A percentile compares a stretch with the other conserved stretches of the same genome.
phyloP scores from a whole-genome alignment of 2,888 invertebrate genomes.

The Drosophila robusta region DNA sequence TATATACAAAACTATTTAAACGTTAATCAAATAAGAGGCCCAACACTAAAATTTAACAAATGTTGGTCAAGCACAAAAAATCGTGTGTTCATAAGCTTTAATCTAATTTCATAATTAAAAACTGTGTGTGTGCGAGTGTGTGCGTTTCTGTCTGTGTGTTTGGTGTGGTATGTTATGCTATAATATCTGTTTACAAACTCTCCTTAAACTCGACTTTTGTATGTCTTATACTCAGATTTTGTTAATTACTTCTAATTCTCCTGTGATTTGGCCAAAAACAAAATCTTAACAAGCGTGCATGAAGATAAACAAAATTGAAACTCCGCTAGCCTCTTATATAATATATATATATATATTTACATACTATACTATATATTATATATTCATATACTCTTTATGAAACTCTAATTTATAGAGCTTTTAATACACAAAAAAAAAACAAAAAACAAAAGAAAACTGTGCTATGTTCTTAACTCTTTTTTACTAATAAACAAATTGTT shows the following conservation, averaged over 20 bases:
- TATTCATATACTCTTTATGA: slow-evolving; percentile 37
- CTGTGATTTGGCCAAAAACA: slow-evolving; percentile 64
- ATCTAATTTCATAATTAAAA: slow-evolving; percentile 26
- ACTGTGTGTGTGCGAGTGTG: slow-evolving; percentile 9
- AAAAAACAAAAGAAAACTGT: slow-evolving; percentile 33
- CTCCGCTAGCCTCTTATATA: slow-evolving; percentile 39
- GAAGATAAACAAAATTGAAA: slow-evolving; percentile 14
- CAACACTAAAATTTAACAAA: slow-evolving; percentile 13
- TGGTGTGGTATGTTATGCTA: slow-evolving; percentile 14
- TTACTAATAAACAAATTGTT: slow-evolving; percentile 51
- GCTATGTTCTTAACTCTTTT: slow-evolving; percentile 61
- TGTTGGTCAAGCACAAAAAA: slow-evolving; percentile 39
- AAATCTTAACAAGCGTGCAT: slow-evolving; percentile 50
- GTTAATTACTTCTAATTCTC: slow-evolving; percentile 59
- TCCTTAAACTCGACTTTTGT: slow-evolving; percentile 26
- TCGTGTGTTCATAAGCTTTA: slow-evolving; percentile 57
- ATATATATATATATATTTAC: slow-evolving; percentile 32
- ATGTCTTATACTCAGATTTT: slow-evolving; percentile 41
- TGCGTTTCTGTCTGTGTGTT: slow-evolving; percentile 5
- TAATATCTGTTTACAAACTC: slow-evolving; percentile 27
- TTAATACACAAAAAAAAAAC: slow-evolving; percentile 32
- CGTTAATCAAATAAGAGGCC: slow-evolving; percentile 31
- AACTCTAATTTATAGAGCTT: slow-evolving; percentile 50
- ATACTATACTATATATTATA: slow-evolving; percentile 25
- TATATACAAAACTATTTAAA: slow-evolving; percentile 11